Evolutionary conservation across 2,888 invertebrate genomes (phyloP).

Genomic region (Pilophorus perplexus): DNA sequence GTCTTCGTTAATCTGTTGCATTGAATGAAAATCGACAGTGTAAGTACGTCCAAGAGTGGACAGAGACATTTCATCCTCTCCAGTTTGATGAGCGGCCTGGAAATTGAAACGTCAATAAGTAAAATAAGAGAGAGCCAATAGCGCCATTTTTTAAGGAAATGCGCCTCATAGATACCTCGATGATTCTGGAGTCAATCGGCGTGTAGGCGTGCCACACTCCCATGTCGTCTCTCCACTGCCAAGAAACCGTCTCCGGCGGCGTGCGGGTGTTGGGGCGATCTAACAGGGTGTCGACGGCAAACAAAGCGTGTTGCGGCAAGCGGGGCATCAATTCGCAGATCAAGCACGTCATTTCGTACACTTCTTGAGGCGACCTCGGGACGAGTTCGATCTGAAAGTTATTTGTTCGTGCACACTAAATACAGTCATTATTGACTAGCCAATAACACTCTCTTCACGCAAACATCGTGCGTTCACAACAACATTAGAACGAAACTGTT

Average conservation of each 20-base stretch:
- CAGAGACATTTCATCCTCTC: slow-evolving; percentile 93
- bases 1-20: slow-evolving; percentile 98
- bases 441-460: too few relatives aligned
- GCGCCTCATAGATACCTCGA: slow-evolving; percentile 58
- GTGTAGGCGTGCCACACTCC: slow-evolving; percentile 89
- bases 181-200: slow-evolving; percentile 86
- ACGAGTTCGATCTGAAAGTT: slow-evolving; percentile 70
- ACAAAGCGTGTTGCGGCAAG: slow-evolving; percentile 91
- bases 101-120: slow-evolving; percentile 49
- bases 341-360: slow-evolving; percentile 94
- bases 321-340: slow-evolving; percentile 97
- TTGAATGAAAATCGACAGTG: slow-evolving; percentile 92
- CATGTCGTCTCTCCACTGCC: slow-evolving; percentile 98
- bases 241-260: slow-evolving; percentile 64
- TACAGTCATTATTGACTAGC: too few relatives aligned
- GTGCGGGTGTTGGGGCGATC: slow-evolving; percentile 69
- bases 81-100: slow-evolving; percentile 79
- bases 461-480: too few relatives aligned
- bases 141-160: neutral
- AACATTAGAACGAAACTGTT: too few relatives aligned
- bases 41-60: slow-evolving; percentile 90
- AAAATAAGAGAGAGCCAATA: neutral
- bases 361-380: slow-evolving; percentile 88
- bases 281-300: slow-evolving; percentile 85
- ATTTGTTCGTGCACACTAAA: too few relatives aligned